Evolutionary conservation across 1,140 invertebrate genomes (phyloP), one percentile per base, ranked within the genome.

Genomic region (Heliothis virescens): DNA sequence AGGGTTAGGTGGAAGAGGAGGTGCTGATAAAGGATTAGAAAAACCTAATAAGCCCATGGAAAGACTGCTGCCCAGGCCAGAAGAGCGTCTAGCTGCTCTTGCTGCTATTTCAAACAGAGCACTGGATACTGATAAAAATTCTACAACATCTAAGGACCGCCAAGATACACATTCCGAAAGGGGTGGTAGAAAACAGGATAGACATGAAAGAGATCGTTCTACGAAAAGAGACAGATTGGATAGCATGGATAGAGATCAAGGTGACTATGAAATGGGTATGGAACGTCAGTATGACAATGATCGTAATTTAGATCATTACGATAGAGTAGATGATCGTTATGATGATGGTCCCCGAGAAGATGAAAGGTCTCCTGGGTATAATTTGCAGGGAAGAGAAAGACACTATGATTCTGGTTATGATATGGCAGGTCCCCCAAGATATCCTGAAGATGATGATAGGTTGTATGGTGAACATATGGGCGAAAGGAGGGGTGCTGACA

Each of bases 21-120:
- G 86, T 63, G 82, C 84, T 67, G 92, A 95, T 79, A 95, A 95
- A 83, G 95, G 95, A n/a, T 89, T 95, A 82, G 94, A 95, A 84
- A 95, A 95, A 86, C 95, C 95, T 53, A 95, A 93, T 79, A 95
- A 95, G 83, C 95, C 95, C 18, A 95, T 95, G 89, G 94, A 95
- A 85, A 87, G 95, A 77, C 86, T 95, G 41, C 83, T 95, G 10
- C 95, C 95, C 5, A 88, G 95, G 65, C 95, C 95, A 12, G 95
- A 95, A 85, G 95, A 95, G 86, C 85, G 95, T 34, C 82, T 95
- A 75, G 95, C 95, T 55, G 94, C 95, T 13, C 84, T 95, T 60
- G 94, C 95, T 21, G 95, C 95, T 50, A 95, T 94, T 81, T 92
- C 95, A n/a, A 95, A 95, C 76, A 93, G 92, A 87, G 90, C 90